These are phyloP conservation scores for Clarias macrocephalus DNA, from an alignment of 2,113 vertebrate genomes.

Conservation along the genomic window DNA sequence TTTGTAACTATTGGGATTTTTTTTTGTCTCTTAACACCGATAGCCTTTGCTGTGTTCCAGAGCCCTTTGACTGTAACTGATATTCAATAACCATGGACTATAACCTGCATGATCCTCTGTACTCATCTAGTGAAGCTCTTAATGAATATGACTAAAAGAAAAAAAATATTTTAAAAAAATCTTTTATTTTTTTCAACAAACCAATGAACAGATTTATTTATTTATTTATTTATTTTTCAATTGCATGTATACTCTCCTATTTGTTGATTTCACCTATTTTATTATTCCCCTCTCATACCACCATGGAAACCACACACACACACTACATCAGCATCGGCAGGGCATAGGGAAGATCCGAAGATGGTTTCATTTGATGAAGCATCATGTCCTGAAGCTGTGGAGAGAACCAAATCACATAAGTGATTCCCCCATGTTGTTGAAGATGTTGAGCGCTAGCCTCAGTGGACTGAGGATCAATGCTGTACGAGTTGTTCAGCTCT, in stretches of 20 bases:
- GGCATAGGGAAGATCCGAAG: background rate
- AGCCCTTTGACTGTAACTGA: constrained; percentile 93
- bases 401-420: constrained; percentile 52
- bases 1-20: constrained; percentile 74
- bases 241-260: background rate
- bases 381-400: constrained; percentile 1
- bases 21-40: constrained; percentile 84
- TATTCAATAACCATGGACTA: constrained; percentile 94
- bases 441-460: constrained; percentile 53
- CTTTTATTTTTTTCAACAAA: constrained; percentile 68
- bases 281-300: background rate
- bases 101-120: constrained; percentile 97
- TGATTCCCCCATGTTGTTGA: constrained; percentile 29
- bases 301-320: constrained; percentile 6
- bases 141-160: constrained; percentile 82
- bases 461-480: constrained; percentile 61
- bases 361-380: constrained; percentile 10
- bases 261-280: background rate
- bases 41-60: constrained; percentile 98
- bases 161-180: constrained; percentile 47
- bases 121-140: constrained; percentile 87
- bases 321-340: background rate
- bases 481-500: constrained; percentile 65
- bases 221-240: constrained; percentile 64
- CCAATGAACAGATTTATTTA: background rate